Evolutionary conservation across 2,888 invertebrate genomes (phyloP).

Genomic region (Calephelis perditalis): DNA sequence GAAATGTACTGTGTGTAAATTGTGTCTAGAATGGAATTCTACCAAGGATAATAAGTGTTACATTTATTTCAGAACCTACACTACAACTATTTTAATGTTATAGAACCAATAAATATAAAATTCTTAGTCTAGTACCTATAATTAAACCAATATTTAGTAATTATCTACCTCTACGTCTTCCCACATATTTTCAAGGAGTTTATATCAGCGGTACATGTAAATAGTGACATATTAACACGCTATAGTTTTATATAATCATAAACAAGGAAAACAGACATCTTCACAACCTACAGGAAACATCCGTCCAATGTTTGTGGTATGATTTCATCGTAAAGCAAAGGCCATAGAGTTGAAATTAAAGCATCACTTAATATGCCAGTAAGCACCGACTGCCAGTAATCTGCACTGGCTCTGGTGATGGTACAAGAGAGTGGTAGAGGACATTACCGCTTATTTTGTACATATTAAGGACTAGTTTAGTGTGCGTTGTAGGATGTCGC

Average conservation of each 20-base stretch:
- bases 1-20: no score
- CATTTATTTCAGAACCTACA: no score
- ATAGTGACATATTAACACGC: slow-evolving; percentile 52
- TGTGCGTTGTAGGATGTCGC: slow-evolving; percentile 36
- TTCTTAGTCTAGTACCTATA: no score
- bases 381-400: slow-evolving; percentile 61
- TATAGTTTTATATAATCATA: slow-evolving; percentile 36
- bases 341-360: slow-evolving; percentile 62
- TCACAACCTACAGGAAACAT: slow-evolving; percentile 56
- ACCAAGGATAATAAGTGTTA: no score
- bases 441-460: slow-evolving; percentile 32
- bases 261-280: slow-evolving; percentile 58
- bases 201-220: slow-evolving; percentile 34
- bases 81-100: no score
- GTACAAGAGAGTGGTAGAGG: slow-evolving; percentile 34
- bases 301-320: slow-evolving; percentile 37
- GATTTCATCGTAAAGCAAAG: slow-evolving; percentile 49
- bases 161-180: no score
- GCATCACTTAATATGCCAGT: slow-evolving; percentile 43
- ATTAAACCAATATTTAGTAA: no score
- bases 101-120: no score
- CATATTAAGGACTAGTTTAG: slow-evolving; percentile 38
- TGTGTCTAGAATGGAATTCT: no score
- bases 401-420: slow-evolving; percentile 64
- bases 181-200: background rate